Base-by-base conservation (phyloP, 2,113 vertebrate genomes). In the Trogon surrucura region DNA sequence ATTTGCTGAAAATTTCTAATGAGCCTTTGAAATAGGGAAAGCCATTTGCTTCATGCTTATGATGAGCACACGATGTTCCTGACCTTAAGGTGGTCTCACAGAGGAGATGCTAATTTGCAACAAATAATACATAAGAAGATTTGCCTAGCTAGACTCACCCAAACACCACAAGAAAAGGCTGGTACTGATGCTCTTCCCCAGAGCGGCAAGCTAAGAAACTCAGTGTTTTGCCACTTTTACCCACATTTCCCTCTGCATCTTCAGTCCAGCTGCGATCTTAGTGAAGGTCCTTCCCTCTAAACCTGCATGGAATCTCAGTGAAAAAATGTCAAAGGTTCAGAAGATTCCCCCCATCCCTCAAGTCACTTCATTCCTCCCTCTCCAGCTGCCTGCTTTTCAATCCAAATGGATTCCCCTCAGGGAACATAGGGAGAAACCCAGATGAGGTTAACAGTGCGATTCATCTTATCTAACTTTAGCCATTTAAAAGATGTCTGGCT, bases 81-180 rank as follows among this genome's bases (percentile, higher is more conserved):
- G 95, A 96, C 89, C 91, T 95, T 95, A 74, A 95, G 73, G 83
- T 91, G 91, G 72, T 95, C 93, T 86, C 83, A 91, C 80, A 95
- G 83, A 88, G 44, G 70, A 65, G 85, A 95, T 75, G 69, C 65
- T 96, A 86, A 95, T 88, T 93, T 91, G 72, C 85, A 93, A 89
- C 58, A 96, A 94, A 92, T 72, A 89, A 66, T 41, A 75, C 45
- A n/a, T 48, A 61, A 95, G 44, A 84, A 88, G 70, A 44, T 32
- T 85, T 34, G 50, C 47, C 70, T 65, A 26, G 78, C 87, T 85
- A 89, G 89, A 92, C 78, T 95, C 87, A 88, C 30, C 7, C 73
- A 87, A 89, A 80, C 2, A 7, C 58, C 81, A 93, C 84, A 94
- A 80, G 83, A 91, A 92, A 74, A 45, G 62, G 18, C 36, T 82